These are phyloP conservation scores for Oreochromis mossambicus DNA, from an alignment of 2,797 vertebrate species.

Conservation along the genomic window DNA sequence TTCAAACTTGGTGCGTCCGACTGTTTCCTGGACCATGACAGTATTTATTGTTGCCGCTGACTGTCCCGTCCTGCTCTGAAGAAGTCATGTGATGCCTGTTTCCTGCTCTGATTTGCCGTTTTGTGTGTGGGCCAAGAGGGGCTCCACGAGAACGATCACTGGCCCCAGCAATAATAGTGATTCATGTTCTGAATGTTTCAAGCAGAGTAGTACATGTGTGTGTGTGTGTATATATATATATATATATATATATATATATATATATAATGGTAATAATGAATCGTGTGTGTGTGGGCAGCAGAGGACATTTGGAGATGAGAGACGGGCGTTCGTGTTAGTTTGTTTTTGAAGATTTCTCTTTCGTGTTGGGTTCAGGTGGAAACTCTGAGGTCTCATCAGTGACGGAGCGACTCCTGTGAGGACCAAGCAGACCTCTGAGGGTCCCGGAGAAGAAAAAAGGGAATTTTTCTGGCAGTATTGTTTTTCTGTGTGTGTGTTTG, in stretches of 20 bases:
- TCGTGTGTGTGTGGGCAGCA: background rate
- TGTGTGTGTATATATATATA: background rate
- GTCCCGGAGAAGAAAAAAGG: constrained; percentile 46
- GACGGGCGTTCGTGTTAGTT: background rate
- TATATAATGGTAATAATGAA: constrained; percentile 2
- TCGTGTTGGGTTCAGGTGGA: background rate
- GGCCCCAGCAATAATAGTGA: constrained; percentile 66
- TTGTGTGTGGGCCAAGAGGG: constrained; percentile 58
- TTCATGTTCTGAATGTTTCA: constrained; percentile 63
- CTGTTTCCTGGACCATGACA: constrained; percentile 46
- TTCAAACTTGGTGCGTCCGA: background rate
- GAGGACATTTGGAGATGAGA: background rate
- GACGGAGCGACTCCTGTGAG: background rate
- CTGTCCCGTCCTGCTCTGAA: constrained; percentile 42
- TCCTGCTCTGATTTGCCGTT: constrained; percentile 53
- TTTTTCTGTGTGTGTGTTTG: constrained; percentile 18
- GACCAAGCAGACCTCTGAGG: constrained; percentile 58
- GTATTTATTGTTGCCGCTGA: constrained; percentile 76
- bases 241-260: background rate
- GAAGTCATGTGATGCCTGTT: constrained; percentile 28
- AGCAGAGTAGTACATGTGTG: constrained; percentile 49
- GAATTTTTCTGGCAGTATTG: constrained; percentile 56
- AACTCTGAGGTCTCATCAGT: background rate
- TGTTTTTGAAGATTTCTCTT: background rate
- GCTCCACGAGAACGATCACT: constrained; percentile 25